phyloP scores from a whole-genome alignment of 2,888 invertebrate species.

The Drosophila colorata region DNA sequence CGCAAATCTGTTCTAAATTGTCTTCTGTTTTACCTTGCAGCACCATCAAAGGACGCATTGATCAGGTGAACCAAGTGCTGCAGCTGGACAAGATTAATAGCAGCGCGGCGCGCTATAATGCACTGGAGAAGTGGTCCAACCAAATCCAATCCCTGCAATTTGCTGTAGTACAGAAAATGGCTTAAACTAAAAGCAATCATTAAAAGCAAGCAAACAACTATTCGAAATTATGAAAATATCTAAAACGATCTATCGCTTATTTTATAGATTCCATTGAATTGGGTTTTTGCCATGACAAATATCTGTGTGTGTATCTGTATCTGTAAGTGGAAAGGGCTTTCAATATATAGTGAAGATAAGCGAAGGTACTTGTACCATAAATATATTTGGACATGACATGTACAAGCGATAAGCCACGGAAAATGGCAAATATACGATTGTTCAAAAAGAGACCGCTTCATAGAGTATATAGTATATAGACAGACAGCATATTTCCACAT shows the following conservation, averaged over 20 bases:
- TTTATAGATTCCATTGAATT: not conserved
- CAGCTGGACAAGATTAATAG: constrained; percentile 93
- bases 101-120: constrained; percentile 94
- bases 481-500: no score
- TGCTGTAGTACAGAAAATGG: constrained; percentile 97
- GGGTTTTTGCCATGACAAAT: not conserved
- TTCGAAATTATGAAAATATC: constrained; percentile 19
- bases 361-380: not conserved
- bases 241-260: not conserved
- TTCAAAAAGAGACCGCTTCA: not conserved
- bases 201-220: constrained; percentile 10
- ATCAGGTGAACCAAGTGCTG: constrained; percentile 97
- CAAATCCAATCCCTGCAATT: constrained; percentile 95
- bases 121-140: constrained; percentile 98
- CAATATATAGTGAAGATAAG: constrained; percentile 10
- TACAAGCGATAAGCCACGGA: constrained; percentile 8
- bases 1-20: not conserved
- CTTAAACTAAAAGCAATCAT: constrained; percentile 85
- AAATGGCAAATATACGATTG: not conserved
- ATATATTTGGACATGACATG: not conserved
- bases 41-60: constrained; percentile 94
- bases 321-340: constrained; percentile 1
- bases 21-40: constrained; percentile 83
- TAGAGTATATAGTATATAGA: no score
- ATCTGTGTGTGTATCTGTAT: not conserved